Evolutionary conservation across 2,888 invertebrate species (phyloP).

Genomic region (Drosophila quinaria): DNA sequence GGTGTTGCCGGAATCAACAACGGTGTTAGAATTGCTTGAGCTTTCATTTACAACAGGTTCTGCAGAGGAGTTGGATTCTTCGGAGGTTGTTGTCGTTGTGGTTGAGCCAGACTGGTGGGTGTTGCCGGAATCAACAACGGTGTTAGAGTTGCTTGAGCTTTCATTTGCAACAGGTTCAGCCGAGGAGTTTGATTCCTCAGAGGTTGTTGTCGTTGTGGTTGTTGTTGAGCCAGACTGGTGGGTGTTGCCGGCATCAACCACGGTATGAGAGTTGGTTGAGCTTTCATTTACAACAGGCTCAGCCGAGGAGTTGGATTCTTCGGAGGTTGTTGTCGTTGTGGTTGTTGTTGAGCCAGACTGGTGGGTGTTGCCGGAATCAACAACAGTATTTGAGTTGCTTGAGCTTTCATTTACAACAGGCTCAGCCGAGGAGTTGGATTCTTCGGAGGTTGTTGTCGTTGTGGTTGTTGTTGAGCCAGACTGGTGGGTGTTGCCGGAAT

Average conservation of each 20-base stretch:
- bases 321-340: slow-evolving; percentile 9
- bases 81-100: slow-evolving; percentile 8
- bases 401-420: not conserved
- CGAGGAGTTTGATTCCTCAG: not conserved
- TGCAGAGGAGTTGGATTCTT: not conserved
- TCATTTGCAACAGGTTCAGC: not conserved
- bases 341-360: slow-evolving; percentile 11
- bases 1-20: too few relatives aligned
- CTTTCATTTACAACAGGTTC: too few relatives aligned
- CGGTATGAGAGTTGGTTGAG: not conserved
- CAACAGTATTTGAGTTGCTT: not conserved
- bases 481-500: slow-evolving; percentile 3
- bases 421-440: not conserved
- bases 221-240: slow-evolving; percentile 17
- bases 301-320: not conserved
- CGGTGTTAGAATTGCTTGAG: too few relatives aligned
- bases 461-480: slow-evolving; percentile 22
- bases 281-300: not conserved
- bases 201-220: slow-evolving; percentile 14
- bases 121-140: slow-evolving; percentile 6
- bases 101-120: slow-evolving; percentile 3
- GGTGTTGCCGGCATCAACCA: not conserved
- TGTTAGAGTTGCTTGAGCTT: not conserved
- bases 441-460: slow-evolving; percentile 4
- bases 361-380: not conserved